Conservation (phyloP, 2,113 vertebrate genomes). For the Rattus rattus region DNA sequence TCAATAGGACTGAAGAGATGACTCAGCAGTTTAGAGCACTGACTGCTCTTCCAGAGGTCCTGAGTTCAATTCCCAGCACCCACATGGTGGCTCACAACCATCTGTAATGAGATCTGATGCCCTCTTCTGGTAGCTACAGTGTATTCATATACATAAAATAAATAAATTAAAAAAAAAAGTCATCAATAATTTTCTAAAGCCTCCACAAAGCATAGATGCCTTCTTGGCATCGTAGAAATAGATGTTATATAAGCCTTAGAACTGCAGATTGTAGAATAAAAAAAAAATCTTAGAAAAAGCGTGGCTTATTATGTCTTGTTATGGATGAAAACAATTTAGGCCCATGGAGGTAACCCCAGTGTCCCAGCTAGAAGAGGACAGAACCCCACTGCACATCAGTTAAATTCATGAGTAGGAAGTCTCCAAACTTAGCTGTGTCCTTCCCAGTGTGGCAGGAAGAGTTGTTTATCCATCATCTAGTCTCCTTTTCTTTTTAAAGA, state of each 20-base stretch:
- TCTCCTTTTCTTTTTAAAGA: not conserved
- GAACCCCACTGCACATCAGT: not conserved
- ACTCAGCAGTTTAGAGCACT: no score
- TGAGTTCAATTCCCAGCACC: no score
- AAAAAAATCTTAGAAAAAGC: not conserved
- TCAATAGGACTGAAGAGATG: no score
- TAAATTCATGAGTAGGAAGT: not conserved
- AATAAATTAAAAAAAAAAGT: no score
- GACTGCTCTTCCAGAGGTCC: no score
- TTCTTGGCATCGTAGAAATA: conserved; percentile 33
- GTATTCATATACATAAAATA: no score
- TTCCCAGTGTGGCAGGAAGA: not conserved
- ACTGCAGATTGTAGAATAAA: not conserved
- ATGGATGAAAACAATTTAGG: not conserved
- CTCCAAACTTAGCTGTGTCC: not conserved
- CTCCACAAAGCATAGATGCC: not conserved
- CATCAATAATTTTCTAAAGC: not conserved
- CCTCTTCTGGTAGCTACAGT: no score
- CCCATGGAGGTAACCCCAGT: not conserved
- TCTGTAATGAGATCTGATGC: no score
- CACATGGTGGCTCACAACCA: no score
- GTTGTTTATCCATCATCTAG: not conserved
- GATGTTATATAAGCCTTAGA: conserved; percentile 5
- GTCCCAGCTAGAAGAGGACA: not conserved
- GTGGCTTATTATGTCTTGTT: not conserved